Evolutionary conservation across 2,797 vertebrate species (phyloP).

Genomic region (Nannoperca obscura): DNA sequence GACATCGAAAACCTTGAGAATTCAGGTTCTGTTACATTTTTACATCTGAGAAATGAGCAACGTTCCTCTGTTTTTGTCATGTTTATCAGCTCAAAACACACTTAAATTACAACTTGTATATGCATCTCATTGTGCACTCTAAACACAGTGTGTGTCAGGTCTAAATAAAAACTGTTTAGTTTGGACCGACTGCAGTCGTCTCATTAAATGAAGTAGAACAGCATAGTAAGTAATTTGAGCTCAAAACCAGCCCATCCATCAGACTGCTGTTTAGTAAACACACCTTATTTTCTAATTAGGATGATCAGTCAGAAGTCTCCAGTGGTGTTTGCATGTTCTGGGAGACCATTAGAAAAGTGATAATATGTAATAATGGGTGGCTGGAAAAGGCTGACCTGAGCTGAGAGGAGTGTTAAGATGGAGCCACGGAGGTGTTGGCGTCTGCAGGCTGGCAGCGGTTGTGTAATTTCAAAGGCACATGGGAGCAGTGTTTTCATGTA

Average conservation of each 20-base stretch:
- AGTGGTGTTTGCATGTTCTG: neutral
- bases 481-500: constrained; percentile 51
- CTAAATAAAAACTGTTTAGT: constrained; percentile 61
- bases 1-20: neutral
- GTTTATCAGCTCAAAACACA: neutral
- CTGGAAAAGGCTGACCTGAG: constrained; percentile 60
- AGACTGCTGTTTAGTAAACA: constrained; percentile 53
- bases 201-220: constrained; percentile 61
- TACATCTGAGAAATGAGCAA: neutral
- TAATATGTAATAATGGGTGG: neutral
- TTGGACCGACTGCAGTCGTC: constrained; percentile 40
- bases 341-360: constrained; percentile 4
- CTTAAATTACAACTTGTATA: neutral
- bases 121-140: constrained; percentile 4
- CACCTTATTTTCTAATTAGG: constrained; percentile 49
- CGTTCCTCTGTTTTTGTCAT: neutral
- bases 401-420: constrained; percentile 49
- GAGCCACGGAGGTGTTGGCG: neutral
- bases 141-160: constrained; percentile 24
- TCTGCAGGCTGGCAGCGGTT: constrained; percentile 25
- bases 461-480: constrained; percentile 45
- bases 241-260: constrained; percentile 38
- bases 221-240: constrained; percentile 42
- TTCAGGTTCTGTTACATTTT: constrained; percentile 16
- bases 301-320: constrained; percentile 41